Evolutionary conservation across 2,113 vertebrate genomes (phyloP), one percentile per base, ranked within the genome.

Genomic region (Scortum barcoo): DNA sequence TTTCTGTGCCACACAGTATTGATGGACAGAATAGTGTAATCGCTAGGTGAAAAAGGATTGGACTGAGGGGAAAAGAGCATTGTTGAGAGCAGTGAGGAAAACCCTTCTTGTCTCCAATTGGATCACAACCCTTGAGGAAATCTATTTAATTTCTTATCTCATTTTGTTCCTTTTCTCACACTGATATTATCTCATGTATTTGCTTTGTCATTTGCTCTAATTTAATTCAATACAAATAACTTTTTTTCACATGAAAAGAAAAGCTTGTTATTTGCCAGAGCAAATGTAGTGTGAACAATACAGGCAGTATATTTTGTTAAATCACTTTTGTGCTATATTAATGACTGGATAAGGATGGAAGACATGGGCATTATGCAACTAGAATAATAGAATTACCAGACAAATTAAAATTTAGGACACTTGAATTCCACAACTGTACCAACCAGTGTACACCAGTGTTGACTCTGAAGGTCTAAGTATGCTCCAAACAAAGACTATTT

Each of bases 101-200:
- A 26, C 65, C 72, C 16, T 57, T 56, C 44, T 84, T 78, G 56
- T 82, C 74, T 85, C 28, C 50, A 81, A 60, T 24, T 82, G 69
- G 68, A 82, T 86, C 77, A 71, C 58, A 74, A 75, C 42, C 78
- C 80, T 77, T 51, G 54, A 84, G 78, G 75, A 82, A 86, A 86
- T 73, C 68, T 57, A 83, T 84, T 57, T 75, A 65, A 84, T 88
- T 80, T 77, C 75, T 78, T 80, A 86, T 91, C 80, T 84, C 40
- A 62, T 81, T 86, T 58, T 50, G 40, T 58, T 81, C 56, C 24
- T 82, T 79, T 77, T 84, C 75, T 78, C 73, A 81, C 73, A 72
- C 61, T 61, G 76, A 88, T 83, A 46, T 17, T 57, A 81, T 86
- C 81, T 36, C 40, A 30, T 72, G 28, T 20, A 7, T 28, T 61